phyloP scores from a whole-genome alignment of 2,113 vertebrate genomes.

The Thamnophis sirtalis region DNA sequence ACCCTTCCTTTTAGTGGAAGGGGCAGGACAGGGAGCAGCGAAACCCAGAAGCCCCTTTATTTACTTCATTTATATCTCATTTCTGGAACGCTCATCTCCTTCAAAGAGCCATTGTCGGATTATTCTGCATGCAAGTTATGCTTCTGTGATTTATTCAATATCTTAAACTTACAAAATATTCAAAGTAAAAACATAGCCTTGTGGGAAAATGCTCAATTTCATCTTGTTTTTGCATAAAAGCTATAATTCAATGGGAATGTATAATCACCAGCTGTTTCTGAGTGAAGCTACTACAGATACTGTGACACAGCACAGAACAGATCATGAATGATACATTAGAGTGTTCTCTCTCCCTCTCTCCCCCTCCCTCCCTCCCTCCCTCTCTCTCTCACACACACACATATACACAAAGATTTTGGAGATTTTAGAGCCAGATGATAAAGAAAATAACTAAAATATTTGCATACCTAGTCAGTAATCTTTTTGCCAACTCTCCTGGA shows the following conservation, averaged over 20 bases:
- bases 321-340: not conserved
- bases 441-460: not conserved
- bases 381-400: not conserved
- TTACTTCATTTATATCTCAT: not conserved
- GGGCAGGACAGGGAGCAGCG: not conserved
- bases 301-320: not conserved
- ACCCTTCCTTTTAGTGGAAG: not conserved
- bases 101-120: not conserved
- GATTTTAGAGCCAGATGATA: not conserved
- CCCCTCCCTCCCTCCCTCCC: rapidly evolving
- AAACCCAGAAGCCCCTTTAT: not conserved
- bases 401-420: not conserved
- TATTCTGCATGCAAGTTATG: not conserved
- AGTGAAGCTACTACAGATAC: not conserved
- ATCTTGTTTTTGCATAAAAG: not conserved
- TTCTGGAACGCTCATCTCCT: not conserved
- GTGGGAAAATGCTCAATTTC: not conserved
- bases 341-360: not conserved
- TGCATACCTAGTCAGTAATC: not conserved
- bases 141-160: not conserved
- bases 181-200: not conserved
- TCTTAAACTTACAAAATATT: not conserved
- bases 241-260: not conserved
- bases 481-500: not conserved
- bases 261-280: not conserved